Evolutionary conservation across 2,888 invertebrate genomes (phyloP), one percentile per base, ranked within the genome.

Genomic region (Tinea pellionella): DNA sequence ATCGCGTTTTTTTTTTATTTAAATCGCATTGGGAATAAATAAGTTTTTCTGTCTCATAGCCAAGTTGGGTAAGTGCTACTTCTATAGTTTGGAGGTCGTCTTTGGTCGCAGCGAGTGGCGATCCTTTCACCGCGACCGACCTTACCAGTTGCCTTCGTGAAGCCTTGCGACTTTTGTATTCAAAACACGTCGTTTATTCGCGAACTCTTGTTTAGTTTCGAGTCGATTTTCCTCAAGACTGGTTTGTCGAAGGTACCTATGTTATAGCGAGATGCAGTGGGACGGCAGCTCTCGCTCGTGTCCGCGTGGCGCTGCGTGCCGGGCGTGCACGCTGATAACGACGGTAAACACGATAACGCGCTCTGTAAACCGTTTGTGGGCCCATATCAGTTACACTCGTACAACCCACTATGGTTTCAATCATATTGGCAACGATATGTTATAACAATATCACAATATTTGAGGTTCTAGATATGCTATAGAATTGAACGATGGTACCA

Each of bases 111-210:
- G 11, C 37, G 37, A 12, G 37, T 37, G 37, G 47, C 47, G 53
- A 53, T 53, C 53, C 53, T 53, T 53, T 53, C 53, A 53, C 53
- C 47, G 47, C 57, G 32, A 7, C 57, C 41, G 57, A 57, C 57
- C 57, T 57, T 32, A 57, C 32, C 13, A n/a, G 32, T 57, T 13
- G 57, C 57, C 57, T 57, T 57, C 57, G 32, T 15, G 16, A 13
- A 57, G 57, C 57, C 57, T 32, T 32, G 57, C 32, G 57, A 11
- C 6, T 57, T 57, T 57, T 57, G 57, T 57, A 57, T 57, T 57
- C 57, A 57, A 19, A 19, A n/a, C 15, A 15, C 57, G 57, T 32
- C 47, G 55, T 55, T 16, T 55, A 47, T 47, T 47, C 53, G 53
- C 53, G 16, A 53, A 53, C 24, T 18, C 53, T 53, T 53, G 13